Evolutionary conservation across 2,797 vertebrate genomes (phyloP), one percentile per base, ranked within the genome.

Genomic region (Hephaestus fuliginosus): DNA sequence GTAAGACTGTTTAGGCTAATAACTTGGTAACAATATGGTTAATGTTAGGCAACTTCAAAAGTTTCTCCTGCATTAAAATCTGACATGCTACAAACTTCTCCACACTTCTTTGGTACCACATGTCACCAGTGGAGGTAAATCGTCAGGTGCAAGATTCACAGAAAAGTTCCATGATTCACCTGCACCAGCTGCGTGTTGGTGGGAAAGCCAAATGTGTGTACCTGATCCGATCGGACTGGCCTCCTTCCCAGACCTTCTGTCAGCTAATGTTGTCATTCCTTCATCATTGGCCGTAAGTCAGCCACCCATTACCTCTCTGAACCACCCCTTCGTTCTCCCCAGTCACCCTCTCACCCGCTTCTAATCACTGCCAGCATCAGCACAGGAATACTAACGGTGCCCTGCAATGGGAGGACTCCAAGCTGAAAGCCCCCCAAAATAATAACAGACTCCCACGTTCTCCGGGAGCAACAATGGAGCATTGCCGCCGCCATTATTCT

Each of bases 281-380:
- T 89, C 75, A 84, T 89, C 81, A 80, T 57, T 77, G 83, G 78
- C 85, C 80, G 72, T 56, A 85, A 78, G 75, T 90, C 86, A 83
- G 79, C 84, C 84, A 57, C 71, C 76, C 64, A 90, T 89, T 89
- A 89, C 75, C 73, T 87, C 57, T 67, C 8, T 11, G 58, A 81
- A 48, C 56, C 65, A 57, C 72, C 78, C 78, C 53, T 76, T 70
- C 41, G 41, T 69, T 74, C 70, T 3, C 67, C 44, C 68, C 22
- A 5, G 70, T 57, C 69, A 46, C 57, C 66, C 71, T 60, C 53
- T 70, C 65, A 48, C 82, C 74, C 60, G 33, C 70, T 58, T 72
- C 49, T 72, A 80, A 84, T 79, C 80, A 64, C 53, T 80, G 76
- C 74, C 76, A 82, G 5, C 86, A 76, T 79, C 84, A 77, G 80